Evolutionary conservation across 1,140 invertebrate species (phyloP), one percentile per base, ranked within the genome.

Genomic region (Ylistrum balloti): DNA sequence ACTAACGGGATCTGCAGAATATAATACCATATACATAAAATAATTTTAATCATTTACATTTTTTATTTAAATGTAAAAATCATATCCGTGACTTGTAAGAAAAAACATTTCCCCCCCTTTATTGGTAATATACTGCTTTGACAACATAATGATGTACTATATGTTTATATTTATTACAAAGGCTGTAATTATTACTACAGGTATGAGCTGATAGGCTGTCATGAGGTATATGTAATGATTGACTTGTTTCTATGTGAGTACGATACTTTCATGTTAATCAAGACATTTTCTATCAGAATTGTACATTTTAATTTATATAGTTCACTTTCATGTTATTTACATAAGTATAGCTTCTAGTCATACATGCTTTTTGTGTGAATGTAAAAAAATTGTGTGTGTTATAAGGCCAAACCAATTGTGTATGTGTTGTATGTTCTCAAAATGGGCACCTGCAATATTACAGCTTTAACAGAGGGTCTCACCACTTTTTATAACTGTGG

Each of bases 241-340:
- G 35, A 13, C 35, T 38, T 5, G 0, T 45, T 13, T 45, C 41
- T 9, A 1, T 45, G 41, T 45, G 35, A 38, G 35, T 13, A 38
- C 35, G 13, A 38, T 38, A 74, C 5, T 74, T 3, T 74, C 56
- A 74, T 74, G 17, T n/a, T 74, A 74, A 74, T 74, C 56, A n/a
- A 74, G 56, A 74, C 56, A 74, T 74, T n/a, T 74, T 28, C n/a
- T 74, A 74, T 74, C 56, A 74, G 5, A 74, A n/a, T 45, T 74
- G 56, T 74, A 74, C 56, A 74, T 74, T 74, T 22, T 74, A 74
- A 74, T 74, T 74, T 74, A 74, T 74, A 74, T n/a, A n/a, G n/a
- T 74, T n/a, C n/a, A 74, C 56, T 74, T 74, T 17, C 56, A 74
- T 74, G 56, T 74, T 74, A 74, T 45, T 45, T 45, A 45, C 41